Evolutionary conservation across 1,140 invertebrate species (phyloP).

Genomic region (Palaemon carinicauda): DNA sequence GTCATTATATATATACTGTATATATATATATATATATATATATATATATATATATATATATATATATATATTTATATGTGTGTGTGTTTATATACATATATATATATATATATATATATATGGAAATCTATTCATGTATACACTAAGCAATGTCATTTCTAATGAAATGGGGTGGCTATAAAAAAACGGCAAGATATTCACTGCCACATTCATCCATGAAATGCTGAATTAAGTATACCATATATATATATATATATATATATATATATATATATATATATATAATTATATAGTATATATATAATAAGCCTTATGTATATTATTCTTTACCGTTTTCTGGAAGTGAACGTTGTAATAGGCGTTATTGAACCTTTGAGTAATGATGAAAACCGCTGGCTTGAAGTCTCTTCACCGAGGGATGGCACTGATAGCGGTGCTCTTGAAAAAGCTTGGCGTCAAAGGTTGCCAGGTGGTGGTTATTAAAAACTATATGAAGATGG

Average conservation of each 20-base stretch:
- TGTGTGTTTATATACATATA: not conserved
- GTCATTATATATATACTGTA: not conserved
- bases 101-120: not conserved
- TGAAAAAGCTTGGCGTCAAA: not conserved
- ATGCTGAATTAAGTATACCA: not conserved
- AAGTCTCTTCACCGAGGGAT: not conserved
- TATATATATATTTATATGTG: slow-evolving; percentile 15
- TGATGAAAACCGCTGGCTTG: not conserved
- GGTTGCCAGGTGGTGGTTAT: slow-evolving; percentile 23
- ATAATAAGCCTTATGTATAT: too few species aligned
- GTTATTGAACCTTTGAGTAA: not conserved
- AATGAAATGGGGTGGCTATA: not conserved
- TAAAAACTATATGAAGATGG: not conserved
- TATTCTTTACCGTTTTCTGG: not conserved
- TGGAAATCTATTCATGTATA: not conserved
- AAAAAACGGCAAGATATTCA: not conserved
- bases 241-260: slow-evolving; percentile 4
- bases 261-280: slow-evolving; percentile 26
- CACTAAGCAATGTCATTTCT: not conserved
- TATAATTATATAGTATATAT: slow-evolving; percentile 27
- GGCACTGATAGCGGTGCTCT: not conserved
- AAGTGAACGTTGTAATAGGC: not conserved
- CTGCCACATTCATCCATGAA: not conserved
- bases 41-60: slow-evolving; percentile 9
- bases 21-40: slow-evolving; percentile 14